These are phyloP conservation scores for Argyrosomus japonicus DNA, from an alignment of 2,113 vertebrate genomes.

Conservation along the genomic window DNA sequence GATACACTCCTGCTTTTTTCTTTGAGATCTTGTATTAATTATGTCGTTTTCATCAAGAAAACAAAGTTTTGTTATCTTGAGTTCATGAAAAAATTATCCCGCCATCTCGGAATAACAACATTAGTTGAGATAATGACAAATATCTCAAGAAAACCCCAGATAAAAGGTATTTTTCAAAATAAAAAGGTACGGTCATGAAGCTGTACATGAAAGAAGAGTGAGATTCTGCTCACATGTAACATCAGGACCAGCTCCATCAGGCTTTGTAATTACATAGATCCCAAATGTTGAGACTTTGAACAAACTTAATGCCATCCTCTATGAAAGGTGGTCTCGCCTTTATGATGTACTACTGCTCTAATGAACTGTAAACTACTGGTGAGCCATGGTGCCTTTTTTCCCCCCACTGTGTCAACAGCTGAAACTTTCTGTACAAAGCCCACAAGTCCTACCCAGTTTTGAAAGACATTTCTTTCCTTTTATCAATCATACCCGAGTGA, in stretches of 20 bases:
- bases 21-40: too few relatives aligned
- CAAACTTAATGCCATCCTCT: not conserved
- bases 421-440: not conserved
- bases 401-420: not conserved
- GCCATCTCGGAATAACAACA: too few relatives aligned
- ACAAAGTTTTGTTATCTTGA: too few relatives aligned
- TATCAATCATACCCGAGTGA: not conserved
- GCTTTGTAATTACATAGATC: not conserved
- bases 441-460: not conserved
- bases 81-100: too few relatives aligned
- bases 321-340: not conserved
- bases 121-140: too few relatives aligned
- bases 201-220: not conserved
- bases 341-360: not conserved
- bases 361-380: not conserved
- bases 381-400: not conserved
- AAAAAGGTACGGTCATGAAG: not conserved
- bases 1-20: too few relatives aligned
- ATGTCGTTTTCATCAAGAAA: too few relatives aligned
- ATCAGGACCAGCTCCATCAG: not conserved
- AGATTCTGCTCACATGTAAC: not conserved
- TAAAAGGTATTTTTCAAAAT: not conserved
- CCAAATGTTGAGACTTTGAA: not conserved
- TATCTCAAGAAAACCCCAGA: too few relatives aligned
- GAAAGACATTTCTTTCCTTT: not conserved